Conservation (phyloP, 2,113 vertebrate genomes). For the Oncorhynchus nerka region DNA sequence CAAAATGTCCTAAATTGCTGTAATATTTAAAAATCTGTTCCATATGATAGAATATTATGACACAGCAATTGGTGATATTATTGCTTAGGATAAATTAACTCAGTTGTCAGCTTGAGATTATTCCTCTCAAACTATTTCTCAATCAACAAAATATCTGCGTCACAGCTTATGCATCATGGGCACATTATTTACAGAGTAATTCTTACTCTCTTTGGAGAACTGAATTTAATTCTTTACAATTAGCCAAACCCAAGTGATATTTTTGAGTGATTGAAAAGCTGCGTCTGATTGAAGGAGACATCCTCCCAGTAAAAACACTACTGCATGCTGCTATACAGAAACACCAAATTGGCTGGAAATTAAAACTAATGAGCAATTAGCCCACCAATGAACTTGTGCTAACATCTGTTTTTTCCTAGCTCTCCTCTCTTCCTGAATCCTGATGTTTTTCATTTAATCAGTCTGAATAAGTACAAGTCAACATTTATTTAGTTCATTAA, state of each 20-base stretch:
- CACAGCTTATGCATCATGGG: neutral
- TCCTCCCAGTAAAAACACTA: constrained; percentile 40
- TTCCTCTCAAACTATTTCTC: neutral
- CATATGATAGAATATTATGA: no score
- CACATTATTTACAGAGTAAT: constrained; percentile 24
- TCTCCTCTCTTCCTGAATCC: constrained; percentile 36
- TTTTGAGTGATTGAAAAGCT: constrained; percentile 37
- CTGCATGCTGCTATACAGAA: constrained; percentile 53
- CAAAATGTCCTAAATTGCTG: neutral
- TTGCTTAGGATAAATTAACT: neutral
- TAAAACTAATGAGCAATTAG: constrained; percentile 69
- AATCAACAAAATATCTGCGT: neutral
- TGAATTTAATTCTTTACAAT: constrained; percentile 36
- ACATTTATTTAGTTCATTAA: constrained; percentile 41
- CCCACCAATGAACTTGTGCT: constrained; percentile 58
- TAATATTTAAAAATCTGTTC: neutral
- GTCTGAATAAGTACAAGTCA: constrained; percentile 42
- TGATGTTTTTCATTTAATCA: constrained; percentile 55
- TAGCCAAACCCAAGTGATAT: constrained; percentile 38
- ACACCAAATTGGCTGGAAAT: constrained; percentile 62
- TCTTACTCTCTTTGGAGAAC: constrained; percentile 29
- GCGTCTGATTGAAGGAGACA: constrained; percentile 53
- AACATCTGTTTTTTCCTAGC: constrained; percentile 52
- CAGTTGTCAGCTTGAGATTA: neutral
- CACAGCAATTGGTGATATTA: neutral